These are phyloP conservation scores for Megamerina dolium DNA, from an alignment of 2,888 invertebrate genomes.

Conservation along the genomic window DNA sequence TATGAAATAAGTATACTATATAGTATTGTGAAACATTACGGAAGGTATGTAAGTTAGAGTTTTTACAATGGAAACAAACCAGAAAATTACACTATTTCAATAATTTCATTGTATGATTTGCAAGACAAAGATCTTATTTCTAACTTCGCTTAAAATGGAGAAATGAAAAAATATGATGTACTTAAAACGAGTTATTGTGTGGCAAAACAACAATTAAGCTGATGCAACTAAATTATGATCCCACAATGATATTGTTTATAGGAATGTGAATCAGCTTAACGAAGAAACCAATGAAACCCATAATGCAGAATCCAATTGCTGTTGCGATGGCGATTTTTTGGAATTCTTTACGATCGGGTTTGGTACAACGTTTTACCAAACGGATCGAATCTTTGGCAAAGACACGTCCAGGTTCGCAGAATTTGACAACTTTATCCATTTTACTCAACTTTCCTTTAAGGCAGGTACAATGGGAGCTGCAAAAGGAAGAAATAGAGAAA, in stretches of 20 bases:
- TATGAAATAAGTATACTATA: too few relatives aligned
- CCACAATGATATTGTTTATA: constrained; percentile 93
- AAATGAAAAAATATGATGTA: too few relatives aligned
- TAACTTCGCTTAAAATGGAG: too few relatives aligned
- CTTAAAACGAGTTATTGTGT: too few relatives aligned
- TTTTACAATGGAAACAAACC: too few relatives aligned
- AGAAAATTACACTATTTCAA: too few relatives aligned
- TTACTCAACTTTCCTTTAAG: constrained; percentile 21
- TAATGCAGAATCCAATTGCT: constrained; percentile 98
- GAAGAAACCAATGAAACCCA: constrained; percentile 99
- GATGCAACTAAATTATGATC: constrained; percentile 54
- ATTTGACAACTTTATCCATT: constrained; percentile 97
- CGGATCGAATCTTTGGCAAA: constrained; percentile 98
- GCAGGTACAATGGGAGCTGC: constrained; percentile 2
- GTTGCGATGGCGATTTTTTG: constrained; percentile 99
- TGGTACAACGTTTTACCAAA: constrained; percentile 97
- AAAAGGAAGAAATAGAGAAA: constrained; percentile 1
- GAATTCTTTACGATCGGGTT: constrained; percentile 99
- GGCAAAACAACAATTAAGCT: too few relatives aligned
- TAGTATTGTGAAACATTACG: too few relatives aligned
- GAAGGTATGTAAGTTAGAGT: too few relatives aligned
- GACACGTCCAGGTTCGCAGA: constrained; percentile 90
- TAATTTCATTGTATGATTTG: too few relatives aligned
- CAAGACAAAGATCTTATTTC: too few relatives aligned
- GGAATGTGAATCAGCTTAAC: constrained; percentile 99